Conservation (phyloP, 2,888 invertebrate genomes). For the Bruchidius siliquastri region DNA sequence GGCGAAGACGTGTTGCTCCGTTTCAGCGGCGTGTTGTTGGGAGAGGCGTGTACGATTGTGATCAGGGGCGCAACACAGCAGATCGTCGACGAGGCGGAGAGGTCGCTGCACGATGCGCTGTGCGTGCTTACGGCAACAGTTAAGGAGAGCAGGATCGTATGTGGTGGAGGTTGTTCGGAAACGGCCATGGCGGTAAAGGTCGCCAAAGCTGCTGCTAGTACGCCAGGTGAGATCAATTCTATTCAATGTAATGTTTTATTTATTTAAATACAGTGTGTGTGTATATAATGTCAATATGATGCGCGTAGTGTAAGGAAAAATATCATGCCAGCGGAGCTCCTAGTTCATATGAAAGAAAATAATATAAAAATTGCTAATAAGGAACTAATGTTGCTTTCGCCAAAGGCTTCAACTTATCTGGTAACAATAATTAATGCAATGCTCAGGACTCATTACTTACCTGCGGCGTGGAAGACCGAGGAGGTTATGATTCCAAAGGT, state of each 20-base stretch:
- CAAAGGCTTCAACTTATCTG: too few relatives aligned
- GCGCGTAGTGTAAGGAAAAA: too few relatives aligned
- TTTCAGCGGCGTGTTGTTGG: constrained; percentile 90
- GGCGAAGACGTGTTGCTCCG: constrained; percentile 94
- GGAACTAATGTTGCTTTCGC: too few relatives aligned
- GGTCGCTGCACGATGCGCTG: constrained; percentile 96
- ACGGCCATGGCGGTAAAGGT: constrained; percentile 97
- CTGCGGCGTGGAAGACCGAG: too few relatives aligned
- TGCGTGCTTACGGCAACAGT: constrained; percentile 96
- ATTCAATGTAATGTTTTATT: too few relatives aligned
- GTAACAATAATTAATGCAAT: too few relatives aligned
- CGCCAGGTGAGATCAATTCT: constrained; percentile 96
- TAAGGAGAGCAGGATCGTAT: constrained; percentile 85
- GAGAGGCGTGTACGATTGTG: constrained; percentile 95
- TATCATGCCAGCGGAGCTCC: too few relatives aligned
- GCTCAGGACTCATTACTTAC: too few relatives aligned
- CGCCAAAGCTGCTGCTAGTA: constrained; percentile 73
- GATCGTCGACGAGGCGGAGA: constrained; percentile 96
- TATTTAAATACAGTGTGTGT: constrained; percentile 22
- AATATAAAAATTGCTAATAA: too few relatives aligned
- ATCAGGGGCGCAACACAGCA: constrained; percentile 98
- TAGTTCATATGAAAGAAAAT: too few relatives aligned
- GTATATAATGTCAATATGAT: too few relatives aligned
- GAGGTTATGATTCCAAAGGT: too few relatives aligned
- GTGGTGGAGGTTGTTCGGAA: constrained; percentile 88